phyloP scores from a whole-genome alignment of 2,113 vertebrate species.

The Poeciliopsis retropinna region DNA sequence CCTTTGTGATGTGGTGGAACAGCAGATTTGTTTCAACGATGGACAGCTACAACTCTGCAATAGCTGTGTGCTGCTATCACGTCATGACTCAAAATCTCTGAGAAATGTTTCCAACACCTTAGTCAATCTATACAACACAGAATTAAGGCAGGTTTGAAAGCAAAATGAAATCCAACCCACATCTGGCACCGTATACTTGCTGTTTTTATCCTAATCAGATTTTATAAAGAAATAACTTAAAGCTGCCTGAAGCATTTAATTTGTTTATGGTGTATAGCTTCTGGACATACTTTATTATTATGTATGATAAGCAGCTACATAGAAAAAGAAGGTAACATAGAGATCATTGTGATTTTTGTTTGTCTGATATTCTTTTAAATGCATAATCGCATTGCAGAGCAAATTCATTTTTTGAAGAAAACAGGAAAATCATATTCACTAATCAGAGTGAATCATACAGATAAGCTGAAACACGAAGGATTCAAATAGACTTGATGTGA shows the following conservation, averaged over 20 bases:
- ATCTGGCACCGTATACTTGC: not conserved
- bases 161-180: no score
- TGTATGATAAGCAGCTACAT: not conserved
- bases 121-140: no score
- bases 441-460: slow-evolving; percentile 39
- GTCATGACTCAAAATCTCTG: no score
- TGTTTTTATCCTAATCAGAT: not conserved
- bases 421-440: slow-evolving; percentile 14
- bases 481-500: slow-evolving; percentile 15
- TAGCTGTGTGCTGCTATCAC: no score
- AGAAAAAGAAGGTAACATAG: not conserved
- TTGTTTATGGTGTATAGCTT: not conserved
- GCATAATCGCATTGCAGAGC: not conserved
- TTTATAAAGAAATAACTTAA: not conserved
- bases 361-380: slow-evolving; percentile 11
- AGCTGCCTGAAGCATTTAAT: not conserved
- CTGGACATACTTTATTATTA: not conserved
- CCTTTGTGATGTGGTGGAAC: no score
- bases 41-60: no score
- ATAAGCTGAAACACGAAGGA: slow-evolving; percentile 24
- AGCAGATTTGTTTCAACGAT: no score
- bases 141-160: no score
- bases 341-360: slow-evolving; percentile 1
- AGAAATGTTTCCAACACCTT: no score
- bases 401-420: slow-evolving; percentile 17